Percentiles rank a stretch among this genome's conserved stretches.
Evolutionary conservation across 2,888 invertebrate genomes (phyloP).

Genomic region (Dynastes grantii): DNA sequence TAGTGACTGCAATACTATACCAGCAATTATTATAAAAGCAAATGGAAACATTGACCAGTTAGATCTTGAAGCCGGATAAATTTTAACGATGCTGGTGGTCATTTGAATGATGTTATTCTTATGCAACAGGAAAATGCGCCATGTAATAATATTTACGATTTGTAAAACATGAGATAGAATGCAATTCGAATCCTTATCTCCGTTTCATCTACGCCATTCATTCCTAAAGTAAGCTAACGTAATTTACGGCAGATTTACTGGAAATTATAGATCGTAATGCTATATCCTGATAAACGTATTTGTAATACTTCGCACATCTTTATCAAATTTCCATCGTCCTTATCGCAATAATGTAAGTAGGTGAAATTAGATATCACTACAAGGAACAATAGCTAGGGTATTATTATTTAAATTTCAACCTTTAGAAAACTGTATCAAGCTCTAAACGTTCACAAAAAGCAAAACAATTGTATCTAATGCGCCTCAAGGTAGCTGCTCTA

Average conservation of each 20-base stretch:
- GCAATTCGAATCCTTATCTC: conserved; percentile 17
- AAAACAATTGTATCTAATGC: conserved; percentile 6
- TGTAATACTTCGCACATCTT: conserved; percentile 2
- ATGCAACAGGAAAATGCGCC: not conserved
- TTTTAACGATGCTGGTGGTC: conserved; percentile 12
- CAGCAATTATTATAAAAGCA: not conserved
- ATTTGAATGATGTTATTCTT: conserved; percentile 24
- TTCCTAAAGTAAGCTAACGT: conserved; percentile 20
- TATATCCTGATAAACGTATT: not conserved
- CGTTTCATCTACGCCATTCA: conserved; percentile 19
- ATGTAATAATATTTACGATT: conserved; percentile 21
- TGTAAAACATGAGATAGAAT: conserved; percentile 7
- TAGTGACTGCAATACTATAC: not conserved
- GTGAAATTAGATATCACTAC: not conserved
- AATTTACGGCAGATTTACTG: conserved; percentile 29
- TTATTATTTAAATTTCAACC: conserved; percentile 31
- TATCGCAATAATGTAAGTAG: not conserved
- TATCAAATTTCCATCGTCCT: conserved; percentile 2
- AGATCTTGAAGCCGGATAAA: not conserved
- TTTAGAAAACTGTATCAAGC: conserved; percentile 15
- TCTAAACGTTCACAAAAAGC: not conserved
- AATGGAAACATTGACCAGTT: not conserved
- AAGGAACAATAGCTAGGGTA: not conserved
- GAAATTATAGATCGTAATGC: conserved; percentile 27
- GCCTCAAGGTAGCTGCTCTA: conserved; percentile 10